These are phyloP conservation scores for Setipinna tenuifilis DNA, from an alignment of 2,797 vertebrate genomes.

Conservation along the genomic window DNA sequence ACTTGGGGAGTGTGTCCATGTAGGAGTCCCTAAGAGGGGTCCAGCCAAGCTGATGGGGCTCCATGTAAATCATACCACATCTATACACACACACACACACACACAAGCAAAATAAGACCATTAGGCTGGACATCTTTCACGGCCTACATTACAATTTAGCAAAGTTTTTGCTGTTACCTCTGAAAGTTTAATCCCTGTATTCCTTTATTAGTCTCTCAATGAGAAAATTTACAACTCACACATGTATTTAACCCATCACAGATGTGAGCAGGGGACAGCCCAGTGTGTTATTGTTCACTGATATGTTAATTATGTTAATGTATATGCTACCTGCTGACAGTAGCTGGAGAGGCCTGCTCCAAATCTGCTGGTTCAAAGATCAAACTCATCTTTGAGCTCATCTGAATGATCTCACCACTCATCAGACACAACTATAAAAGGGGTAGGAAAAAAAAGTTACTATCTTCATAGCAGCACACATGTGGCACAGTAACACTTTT, in stretches of 20 bases:
- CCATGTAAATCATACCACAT: constrained; percentile 98
- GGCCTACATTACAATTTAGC: too few relatives aligned
- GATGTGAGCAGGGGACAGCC: too few relatives aligned
- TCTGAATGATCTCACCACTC: constrained; percentile 98
- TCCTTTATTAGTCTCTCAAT: too few relatives aligned
- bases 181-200: too few relatives aligned
- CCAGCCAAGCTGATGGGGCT: constrained; percentile 91
- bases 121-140: too few relatives aligned
- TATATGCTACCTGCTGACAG: constrained; percentile 86
- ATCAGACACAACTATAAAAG: constrained; percentile 87
- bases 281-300: background rate
- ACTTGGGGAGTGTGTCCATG: constrained; percentile 81
- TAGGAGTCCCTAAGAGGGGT: constrained; percentile 90
- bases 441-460: background rate
- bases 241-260: too few relatives aligned
- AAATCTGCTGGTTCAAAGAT: constrained; percentile 93
- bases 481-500: background rate
- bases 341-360: constrained; percentile 93
- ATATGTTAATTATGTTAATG: background rate
- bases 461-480: too few relatives aligned
- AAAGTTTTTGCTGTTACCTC: too few relatives aligned
- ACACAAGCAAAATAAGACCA: too few relatives aligned
- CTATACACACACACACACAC: constrained; percentile 61
- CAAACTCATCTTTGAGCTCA: constrained; percentile 93
- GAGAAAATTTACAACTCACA: too few relatives aligned